A percentile compares a stretch with the other conserved stretches of the same genome.
phyloP scores from a whole-genome alignment of 2,888 invertebrate genomes.

The Conus canariensis region DNA sequence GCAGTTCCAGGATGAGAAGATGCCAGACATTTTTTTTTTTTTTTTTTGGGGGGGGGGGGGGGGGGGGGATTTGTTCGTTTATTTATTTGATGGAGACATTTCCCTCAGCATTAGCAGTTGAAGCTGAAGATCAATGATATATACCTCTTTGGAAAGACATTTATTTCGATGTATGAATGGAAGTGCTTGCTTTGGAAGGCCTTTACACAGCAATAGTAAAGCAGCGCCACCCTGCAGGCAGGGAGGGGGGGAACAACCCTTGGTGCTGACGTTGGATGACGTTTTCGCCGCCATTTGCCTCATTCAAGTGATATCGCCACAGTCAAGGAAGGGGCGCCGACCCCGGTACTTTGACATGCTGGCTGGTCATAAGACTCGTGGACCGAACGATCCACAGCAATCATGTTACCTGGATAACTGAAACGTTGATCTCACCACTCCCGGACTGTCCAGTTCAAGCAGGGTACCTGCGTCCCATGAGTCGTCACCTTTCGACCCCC shows the following conservation, averaged over 20 bases:
- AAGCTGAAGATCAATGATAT: background rate
- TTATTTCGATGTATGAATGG: background rate
- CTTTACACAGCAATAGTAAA: conserved; percentile 10
- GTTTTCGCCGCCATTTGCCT: background rate
- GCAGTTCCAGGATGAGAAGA: background rate
- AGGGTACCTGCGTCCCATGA: conserved; percentile 1
- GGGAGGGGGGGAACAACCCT: background rate
- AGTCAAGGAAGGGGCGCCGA: background rate
- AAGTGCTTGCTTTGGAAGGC: background rate
- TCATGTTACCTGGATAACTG: background rate
- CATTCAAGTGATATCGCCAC: background rate
- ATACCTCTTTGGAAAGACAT: background rate
- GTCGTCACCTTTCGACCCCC: background rate
- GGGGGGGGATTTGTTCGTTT: no score
- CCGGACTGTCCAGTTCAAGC: conserved; percentile 2
- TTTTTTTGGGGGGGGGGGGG: background rate
- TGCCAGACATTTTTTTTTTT: background rate
- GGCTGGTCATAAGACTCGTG: background rate
- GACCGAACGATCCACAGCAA: background rate
- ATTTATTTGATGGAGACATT: background rate
- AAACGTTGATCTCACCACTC: conserved; percentile 23
- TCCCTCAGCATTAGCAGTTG: background rate
- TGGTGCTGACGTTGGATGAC: background rate
- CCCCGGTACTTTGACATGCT: background rate
- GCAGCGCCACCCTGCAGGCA: conserved; percentile 21